Evolutionary conservation across 2,888 invertebrate species (phyloP), one percentile per base, ranked within the genome.

Genomic region (Hydrotaea diabolus): DNA sequence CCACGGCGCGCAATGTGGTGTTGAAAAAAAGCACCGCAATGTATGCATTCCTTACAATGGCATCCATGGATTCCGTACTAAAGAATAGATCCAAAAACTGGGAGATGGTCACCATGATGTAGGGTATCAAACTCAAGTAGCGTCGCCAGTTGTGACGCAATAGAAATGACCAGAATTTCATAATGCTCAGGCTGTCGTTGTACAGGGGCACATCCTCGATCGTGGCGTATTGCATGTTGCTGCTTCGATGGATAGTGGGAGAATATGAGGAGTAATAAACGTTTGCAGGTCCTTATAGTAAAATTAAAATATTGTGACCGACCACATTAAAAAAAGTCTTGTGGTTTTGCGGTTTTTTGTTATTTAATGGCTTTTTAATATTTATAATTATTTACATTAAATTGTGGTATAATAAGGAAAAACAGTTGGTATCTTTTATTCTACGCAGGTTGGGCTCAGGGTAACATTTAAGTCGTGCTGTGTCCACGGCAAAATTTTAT

Each of bases 111-210:
- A 91, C 82, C 3, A 89, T 36, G 0, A 83, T 21, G 3, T 81
- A 89, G 0, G 90, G 89, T 8, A 86, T 87, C 62, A 90, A 80
- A 4, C 90, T 88, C 21, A 89, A 79, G 82, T 91, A 91, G n/a
- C 90, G 88, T 0, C 90, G 88, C 90, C 90, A 91, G 72, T 91
- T 91, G 85, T 90, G 89, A 5, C 88, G 89, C 26, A 87, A 88
- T 0, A 90, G 86, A 82, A 89, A 88, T 0, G 88, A 89, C 91
- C 90, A 91, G 82, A 89, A 91, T 83, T 88, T 89, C 88, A 91
- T 88, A 9, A 90, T 84, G 69, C 86, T 88, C 36, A 91, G 39
- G 4, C 88, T 89, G 31, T 43, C 87, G 23, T 86, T 87, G 26
- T 89, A 89, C 13, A 90, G 86, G 0, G 90, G 90, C 84, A 91